Evolutionary conservation across 2,797 vertebrate species (phyloP), one percentile per base, ranked within the genome.

Genomic region (Crax fasciolata): DNA sequence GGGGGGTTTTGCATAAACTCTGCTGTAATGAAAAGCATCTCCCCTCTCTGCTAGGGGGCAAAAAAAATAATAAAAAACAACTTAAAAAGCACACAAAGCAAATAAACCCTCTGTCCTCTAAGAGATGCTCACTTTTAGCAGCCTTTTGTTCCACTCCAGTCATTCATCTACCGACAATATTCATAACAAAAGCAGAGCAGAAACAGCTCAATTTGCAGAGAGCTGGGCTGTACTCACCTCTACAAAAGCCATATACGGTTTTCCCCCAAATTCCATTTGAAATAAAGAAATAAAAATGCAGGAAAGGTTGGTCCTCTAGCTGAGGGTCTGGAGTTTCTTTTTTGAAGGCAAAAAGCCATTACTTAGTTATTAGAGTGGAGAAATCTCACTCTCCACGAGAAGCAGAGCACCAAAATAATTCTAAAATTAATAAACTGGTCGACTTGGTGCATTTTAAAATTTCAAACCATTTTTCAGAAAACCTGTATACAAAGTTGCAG

Each of bases 371-470:
- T 66, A 30, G 30, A 87, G 30, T 17, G 24, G 16, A 87, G 61
- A 90, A 94, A 84, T 77, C 18, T 46, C 62, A 74, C 61, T 51
- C 65, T 83, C 16, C 25, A 52, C 28, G 74, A 89, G 84, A 75
- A 68, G 78, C 19, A 32, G 73, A 79, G 49, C 67, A 51, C 23
- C 25, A 65, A 90, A 91, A 93, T 35, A 55, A 28, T 79, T 79
- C 89, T 82, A 73, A 93, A 96, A 92, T 92, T 93, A 94, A 93
- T 92, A 82, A 79, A 91, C 62, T 20, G 30, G 38, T 86, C 92
- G 83, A 84, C 41, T 86, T 6, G 10, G 58, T 77, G 74, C 75
- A 76, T 76, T 94, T 93, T 79, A 80, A 93, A 94, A 89, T 89
- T 70, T 87, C 39, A 92, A 89, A 78, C 83, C 46, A 48, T 86